Evolutionary conservation across 2,797 vertebrate genomes (phyloP).

Genomic region (Novumbra hubbsi): DNA sequence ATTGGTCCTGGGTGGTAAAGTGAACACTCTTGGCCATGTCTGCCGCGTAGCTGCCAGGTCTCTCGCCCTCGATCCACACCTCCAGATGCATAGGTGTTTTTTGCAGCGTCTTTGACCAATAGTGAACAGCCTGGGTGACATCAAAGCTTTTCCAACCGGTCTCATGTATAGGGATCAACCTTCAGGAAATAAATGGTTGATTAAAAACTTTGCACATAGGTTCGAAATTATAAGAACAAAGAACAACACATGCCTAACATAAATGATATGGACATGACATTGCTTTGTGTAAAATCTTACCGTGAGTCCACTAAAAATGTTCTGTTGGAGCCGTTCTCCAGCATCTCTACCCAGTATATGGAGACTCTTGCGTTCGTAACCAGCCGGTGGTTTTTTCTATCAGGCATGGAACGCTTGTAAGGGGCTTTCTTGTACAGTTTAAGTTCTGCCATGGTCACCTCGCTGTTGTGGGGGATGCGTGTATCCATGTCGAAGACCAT

Average conservation of each 20-base stretch:
- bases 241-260: background rate
- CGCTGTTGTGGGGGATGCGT: constrained; percentile 86
- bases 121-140: constrained; percentile 91
- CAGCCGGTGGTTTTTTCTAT: constrained; percentile 72
- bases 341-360: constrained; percentile 86
- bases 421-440: constrained; percentile 90
- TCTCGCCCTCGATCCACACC: constrained; percentile 91
- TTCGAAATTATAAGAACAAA: constrained; percentile 7
- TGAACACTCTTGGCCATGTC: constrained; percentile 84
- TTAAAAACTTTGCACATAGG: constrained; percentile 11
- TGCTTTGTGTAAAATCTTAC: constrained; percentile 60
- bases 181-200: constrained; percentile 46
- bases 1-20: constrained; percentile 84
- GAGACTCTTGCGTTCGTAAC: constrained; percentile 86
- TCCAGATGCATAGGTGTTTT: constrained; percentile 86
- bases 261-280: background rate
- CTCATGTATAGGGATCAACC: constrained; percentile 86
- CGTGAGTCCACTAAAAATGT: constrained; percentile 90
- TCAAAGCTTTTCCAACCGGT: constrained; percentile 94
- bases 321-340: constrained; percentile 82
- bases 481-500: constrained; percentile 89
- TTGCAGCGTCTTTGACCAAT: constrained; percentile 82
- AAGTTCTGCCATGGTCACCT: constrained; percentile 93
- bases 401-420: constrained; percentile 65
- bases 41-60: constrained; percentile 81